Base-by-base conservation (phyloP, 2,888 invertebrate species). In the Apocheima hispidaria region DNA sequence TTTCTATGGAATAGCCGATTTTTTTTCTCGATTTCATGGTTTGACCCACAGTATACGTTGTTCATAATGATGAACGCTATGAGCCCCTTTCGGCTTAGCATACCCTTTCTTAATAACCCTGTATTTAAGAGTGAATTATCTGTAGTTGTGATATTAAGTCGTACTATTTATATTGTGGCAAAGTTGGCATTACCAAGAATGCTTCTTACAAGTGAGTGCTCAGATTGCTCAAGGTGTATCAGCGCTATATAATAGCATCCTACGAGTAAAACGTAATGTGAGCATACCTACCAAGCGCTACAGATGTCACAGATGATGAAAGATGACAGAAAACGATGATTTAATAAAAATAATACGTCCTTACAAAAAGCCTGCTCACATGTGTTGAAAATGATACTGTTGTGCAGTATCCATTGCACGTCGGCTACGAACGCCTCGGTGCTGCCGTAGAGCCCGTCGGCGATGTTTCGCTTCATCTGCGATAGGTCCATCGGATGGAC, bases 371-470 rank as follows among this genome's bases (percentile, higher is more conserved):
- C 66, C 71, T 71, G 93, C 95, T 94, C 94, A 97, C 98, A 94
- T 77, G 97, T 96, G 91, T 98, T 98, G 82, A 96, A 98, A 66
- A 98, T 96, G 62, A 97, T 96, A 78, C 97, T 97, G 87, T 99
- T 98, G 84, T 99, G 99, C 52, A 97, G 93, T 77, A 99, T 96
- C 98, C 98, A 99, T 83, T 97, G 97, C 7, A 96, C 95, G 85
- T 99, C 99, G 0, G 97, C 96, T 57, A 97, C 92, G 86, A 99
- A 98, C 2, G 97, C 97, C 77, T 98, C 97, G 0, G 98, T 96
- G 81, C 96, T 97, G 12, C 96, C 96, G 86, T 98, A 99, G 21
- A 94, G 79, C 52, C 96, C 96, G 50, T 94, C 93, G 53, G 93
- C 93, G 49, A 98, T 96, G 83, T 98, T 97, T 57, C 94, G 92